Evolutionary conservation across 2,113 vertebrate species (phyloP), one percentile per base, ranked within the genome.

Genomic region (Nycticebus coucang): DNA sequence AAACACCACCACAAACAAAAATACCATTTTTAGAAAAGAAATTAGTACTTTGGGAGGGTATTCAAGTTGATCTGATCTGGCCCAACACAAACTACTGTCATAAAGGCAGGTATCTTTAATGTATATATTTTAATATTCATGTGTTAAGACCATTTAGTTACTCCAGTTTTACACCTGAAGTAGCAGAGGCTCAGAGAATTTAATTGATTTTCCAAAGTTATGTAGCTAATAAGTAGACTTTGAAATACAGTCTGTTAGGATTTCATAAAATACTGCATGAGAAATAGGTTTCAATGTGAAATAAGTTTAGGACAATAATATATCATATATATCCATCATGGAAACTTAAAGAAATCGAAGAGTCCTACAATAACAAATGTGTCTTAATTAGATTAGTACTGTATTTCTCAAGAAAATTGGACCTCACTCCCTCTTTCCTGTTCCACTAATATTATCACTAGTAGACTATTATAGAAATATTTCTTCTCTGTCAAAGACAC

Each of bases 11-110:
- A 45, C n/a, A 33, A 9, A 53, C 35, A 75, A 89, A 28, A 69
- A 83, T 80, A 24, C 15, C 10, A 86, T 92, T 92, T 88, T 87
- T 64, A 83, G 55, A 53, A 90, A 95, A 69, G 2, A 84, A n/a
- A 59, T 87, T 91, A 96, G 81, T 4, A 93, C 24, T 86, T 64
- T 69, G 13, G 64, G 22, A 57, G 88, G 2, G 33, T 12, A 79
- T 72, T 60, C 75, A 87, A 68, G 53, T 41, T 85, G 53, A 85
- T 57, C 85, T 8, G 57, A 69, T 28, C 57, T 91, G 35, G 5
- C 53, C 62, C 74, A 95, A 93, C 33, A 85, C 4, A 68, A 71
- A 88, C n/a, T 50, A 59, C 0, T 57, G 85, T 92, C 84, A 59
- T n/a, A 86, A 26, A 79, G 17, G 1, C 24, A 69, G 5, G 22